Evolutionary conservation across 1,140 invertebrate genomes (phyloP).

Genomic region (Rhopalosiphum maidis): DNA sequence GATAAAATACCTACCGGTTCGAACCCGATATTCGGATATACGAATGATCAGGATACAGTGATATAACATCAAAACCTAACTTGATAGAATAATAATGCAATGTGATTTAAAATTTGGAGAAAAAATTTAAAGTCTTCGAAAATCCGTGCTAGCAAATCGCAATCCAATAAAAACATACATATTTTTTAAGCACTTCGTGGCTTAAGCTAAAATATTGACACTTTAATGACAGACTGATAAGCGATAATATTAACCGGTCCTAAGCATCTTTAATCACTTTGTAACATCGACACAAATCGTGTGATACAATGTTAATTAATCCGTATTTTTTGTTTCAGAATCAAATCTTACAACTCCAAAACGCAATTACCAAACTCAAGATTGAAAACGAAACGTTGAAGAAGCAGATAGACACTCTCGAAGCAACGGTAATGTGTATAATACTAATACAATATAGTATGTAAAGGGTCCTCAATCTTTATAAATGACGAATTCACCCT

Average conservation of each 20-base stretch:
- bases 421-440: slow-evolving; percentile 65
- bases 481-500: not conserved
- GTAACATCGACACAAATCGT: not conserved
- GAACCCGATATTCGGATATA: not conserved
- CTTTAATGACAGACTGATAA: not conserved
- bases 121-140: not conserved
- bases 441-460: not conserved
- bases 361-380: slow-evolving; percentile 73
- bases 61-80: not conserved
- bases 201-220: not conserved
- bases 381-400: slow-evolving; percentile 78
- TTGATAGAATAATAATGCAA: not conserved
- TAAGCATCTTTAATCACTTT: not conserved
- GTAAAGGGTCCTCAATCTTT: not conserved
- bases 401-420: slow-evolving; percentile 69
- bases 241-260: not conserved
- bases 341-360: slow-evolving; percentile 76
- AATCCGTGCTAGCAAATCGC: not conserved
- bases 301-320: not conserved
- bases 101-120: not conserved
- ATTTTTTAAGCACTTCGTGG: not conserved
- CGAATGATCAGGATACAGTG: not conserved
- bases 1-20: not conserved
- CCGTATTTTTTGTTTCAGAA: slow-evolving; percentile 66
- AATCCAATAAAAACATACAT: not conserved